A percentile compares a stretch with the other conserved stretches of the same genome.
These are phyloP conservation scores for Sturnira hondurensis DNA, from an alignment of 2,113 vertebrate genomes.

Conservation along the genomic window DNA sequence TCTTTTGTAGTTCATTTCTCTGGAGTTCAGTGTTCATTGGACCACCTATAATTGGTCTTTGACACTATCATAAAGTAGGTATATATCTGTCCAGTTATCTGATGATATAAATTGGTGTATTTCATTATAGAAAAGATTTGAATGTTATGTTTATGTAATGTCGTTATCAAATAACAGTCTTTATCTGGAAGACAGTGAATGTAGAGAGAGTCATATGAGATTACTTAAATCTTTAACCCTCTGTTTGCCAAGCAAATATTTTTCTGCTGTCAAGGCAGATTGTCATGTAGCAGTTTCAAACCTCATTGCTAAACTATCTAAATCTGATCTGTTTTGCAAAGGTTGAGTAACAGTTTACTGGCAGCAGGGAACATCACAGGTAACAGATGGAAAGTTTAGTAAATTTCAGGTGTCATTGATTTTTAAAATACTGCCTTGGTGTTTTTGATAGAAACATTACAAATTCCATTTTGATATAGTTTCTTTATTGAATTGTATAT, in stretches of 20 bases:
- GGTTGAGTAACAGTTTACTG: not conserved
- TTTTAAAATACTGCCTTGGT: not conserved
- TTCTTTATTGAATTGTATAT: constrained; percentile 21
- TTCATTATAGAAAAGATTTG: not conserved
- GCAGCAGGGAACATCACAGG: not conserved
- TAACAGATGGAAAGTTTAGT: not conserved
- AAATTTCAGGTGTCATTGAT: not conserved
- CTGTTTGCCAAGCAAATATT: not conserved
- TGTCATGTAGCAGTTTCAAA: not conserved
- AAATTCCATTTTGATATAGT: not conserved
- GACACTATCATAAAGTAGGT: not conserved
- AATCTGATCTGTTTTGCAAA: not conserved
- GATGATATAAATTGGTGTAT: not conserved
- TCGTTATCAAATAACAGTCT: not conserved
- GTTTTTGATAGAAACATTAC: not conserved
- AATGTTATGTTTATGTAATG: not conserved
- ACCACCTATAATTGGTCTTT: not conserved
- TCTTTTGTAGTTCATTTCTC: not conserved
- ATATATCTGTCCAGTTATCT: not conserved
- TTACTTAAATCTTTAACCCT: not conserved
- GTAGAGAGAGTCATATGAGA: not conserved
- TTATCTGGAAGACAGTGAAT: not conserved
- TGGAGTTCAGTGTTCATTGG: not conserved
- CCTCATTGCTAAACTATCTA: not conserved
- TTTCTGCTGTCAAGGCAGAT: not conserved